Conservation (phyloP, 2,888 invertebrate genomes). For the Ethmia dodecea region DNA sequence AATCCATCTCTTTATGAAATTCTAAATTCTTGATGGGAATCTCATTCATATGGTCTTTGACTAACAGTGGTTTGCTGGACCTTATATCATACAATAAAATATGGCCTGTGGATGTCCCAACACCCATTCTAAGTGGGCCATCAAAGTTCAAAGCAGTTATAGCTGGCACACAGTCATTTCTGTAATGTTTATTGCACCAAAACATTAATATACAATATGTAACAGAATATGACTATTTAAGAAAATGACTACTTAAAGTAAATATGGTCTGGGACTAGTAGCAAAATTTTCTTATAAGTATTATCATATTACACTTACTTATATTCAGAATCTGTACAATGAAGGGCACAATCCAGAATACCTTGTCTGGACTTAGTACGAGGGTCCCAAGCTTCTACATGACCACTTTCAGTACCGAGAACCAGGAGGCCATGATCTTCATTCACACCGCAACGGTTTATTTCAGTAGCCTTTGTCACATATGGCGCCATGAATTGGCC, state of each 20-base stretch:
- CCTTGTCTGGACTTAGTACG: conserved; percentile 87
- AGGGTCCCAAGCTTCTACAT: conserved; percentile 98
- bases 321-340: conserved; percentile 73
- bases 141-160: conserved; percentile 89
- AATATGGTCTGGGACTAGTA: too few relatives aligned
- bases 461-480: conserved; percentile 83
- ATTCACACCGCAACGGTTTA: conserved; percentile 92
- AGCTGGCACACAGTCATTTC: conserved; percentile 81
- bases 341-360: conserved; percentile 88
- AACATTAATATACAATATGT: not conserved
- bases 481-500: conserved; percentile 95
- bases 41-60: conserved; percentile 97
- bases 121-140: conserved; percentile 87
- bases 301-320: too few relatives aligned
- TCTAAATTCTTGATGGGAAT: conserved; percentile 92
- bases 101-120: conserved; percentile 97
- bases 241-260: too few relatives aligned
- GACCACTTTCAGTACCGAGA: conserved; percentile 93
- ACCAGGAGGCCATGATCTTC: conserved; percentile 91
- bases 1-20: conserved; percentile 88
- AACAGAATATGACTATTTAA: not conserved
- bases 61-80: conserved; percentile 89
- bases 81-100: conserved; percentile 96
- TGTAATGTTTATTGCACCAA: conserved; percentile 46
- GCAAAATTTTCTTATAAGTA: too few relatives aligned